A percentile compares a stretch with the other conserved stretches of the same genome.
Evolutionary conservation across 1,140 invertebrate species (phyloP).

Genomic region (Belonocnema kinseyi): DNA sequence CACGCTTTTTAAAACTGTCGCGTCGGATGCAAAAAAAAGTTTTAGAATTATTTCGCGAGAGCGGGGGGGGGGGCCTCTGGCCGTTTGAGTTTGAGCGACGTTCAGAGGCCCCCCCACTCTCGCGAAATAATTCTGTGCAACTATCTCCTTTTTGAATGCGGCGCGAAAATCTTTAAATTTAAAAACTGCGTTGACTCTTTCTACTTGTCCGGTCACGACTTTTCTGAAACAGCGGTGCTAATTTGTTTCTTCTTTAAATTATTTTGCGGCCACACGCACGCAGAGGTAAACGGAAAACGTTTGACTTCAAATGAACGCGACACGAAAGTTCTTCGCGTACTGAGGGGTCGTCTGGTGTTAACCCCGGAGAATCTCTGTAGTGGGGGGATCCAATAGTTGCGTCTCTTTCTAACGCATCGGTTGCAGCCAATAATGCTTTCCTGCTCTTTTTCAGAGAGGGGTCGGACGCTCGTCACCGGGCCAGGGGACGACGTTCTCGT

Average conservation of each 20-base stretch:
- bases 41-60: too few species aligned
- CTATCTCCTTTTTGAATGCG: background rate
- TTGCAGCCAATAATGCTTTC: slow-evolving; percentile 47
- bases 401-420: slow-evolving; percentile 20
- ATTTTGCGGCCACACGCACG: slow-evolving; percentile 8
- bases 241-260: slow-evolving; percentile 7
- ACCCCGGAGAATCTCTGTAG: slow-evolving; percentile 29
- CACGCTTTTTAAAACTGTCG: background rate
- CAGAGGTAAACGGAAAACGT: background rate
- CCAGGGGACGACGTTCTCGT: slow-evolving; percentile 20
- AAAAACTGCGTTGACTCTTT: background rate
- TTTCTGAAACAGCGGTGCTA: background rate
- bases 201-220: background rate
- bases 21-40: too few species aligned
- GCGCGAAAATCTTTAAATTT: background rate
- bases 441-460: slow-evolving; percentile 43
- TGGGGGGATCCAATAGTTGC: background rate
- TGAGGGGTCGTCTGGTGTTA: slow-evolving; percentile 25
- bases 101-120: too few species aligned
- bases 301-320: slow-evolving; percentile 15
- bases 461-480: slow-evolving; percentile 47
- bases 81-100: too few species aligned
- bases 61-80: too few species aligned
- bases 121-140: too few species aligned
- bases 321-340: slow-evolving; percentile 24